A percentile compares a stretch with the other conserved stretches of the same genome.
Conservation (phyloP, 2,888 invertebrate species). For the Drosophila dives region DNA sequence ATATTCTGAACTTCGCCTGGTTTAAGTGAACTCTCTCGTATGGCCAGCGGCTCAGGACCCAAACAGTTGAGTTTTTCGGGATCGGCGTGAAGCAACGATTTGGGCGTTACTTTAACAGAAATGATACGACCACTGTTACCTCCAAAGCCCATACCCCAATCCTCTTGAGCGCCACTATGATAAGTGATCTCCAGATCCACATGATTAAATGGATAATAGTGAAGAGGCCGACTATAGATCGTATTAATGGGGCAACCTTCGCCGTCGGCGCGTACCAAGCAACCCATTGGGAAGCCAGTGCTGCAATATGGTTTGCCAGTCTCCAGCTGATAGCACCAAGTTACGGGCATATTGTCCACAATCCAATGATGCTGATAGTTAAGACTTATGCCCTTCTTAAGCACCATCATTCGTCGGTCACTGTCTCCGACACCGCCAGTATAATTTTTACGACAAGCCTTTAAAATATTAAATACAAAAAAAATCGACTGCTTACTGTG, state of each 20-base stretch:
- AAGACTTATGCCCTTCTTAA: conserved; percentile 96
- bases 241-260: conserved; percentile 87
- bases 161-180: conserved; percentile 94
- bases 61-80: conserved; percentile 86
- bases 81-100: conserved; percentile 87
- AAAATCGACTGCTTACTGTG: background rate
- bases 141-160: conserved; percentile 92
- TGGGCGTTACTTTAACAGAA: conserved; percentile 89
- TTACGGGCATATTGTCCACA: conserved; percentile 99
- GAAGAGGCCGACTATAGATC: conserved; percentile 88
- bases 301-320: conserved; percentile 93
- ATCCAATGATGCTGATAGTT: conserved; percentile 99
- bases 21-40: conserved; percentile 87
- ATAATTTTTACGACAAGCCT: conserved; percentile 90
- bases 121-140: conserved; percentile 95
- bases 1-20: conserved; percentile 87
- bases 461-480: background rate
- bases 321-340: conserved; percentile 95
- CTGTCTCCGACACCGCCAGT: conserved; percentile 88
- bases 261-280: conserved; percentile 88
- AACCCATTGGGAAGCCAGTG: conserved; percentile 99
- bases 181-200: conserved; percentile 97
- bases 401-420: conserved; percentile 90
- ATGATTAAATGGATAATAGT: conserved; percentile 98
- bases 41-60: conserved; percentile 88